Evolutionary conservation across 2,113 vertebrate species (phyloP), one percentile per base, ranked within the genome.

Genomic region (Pterocles orientalis): DNA sequence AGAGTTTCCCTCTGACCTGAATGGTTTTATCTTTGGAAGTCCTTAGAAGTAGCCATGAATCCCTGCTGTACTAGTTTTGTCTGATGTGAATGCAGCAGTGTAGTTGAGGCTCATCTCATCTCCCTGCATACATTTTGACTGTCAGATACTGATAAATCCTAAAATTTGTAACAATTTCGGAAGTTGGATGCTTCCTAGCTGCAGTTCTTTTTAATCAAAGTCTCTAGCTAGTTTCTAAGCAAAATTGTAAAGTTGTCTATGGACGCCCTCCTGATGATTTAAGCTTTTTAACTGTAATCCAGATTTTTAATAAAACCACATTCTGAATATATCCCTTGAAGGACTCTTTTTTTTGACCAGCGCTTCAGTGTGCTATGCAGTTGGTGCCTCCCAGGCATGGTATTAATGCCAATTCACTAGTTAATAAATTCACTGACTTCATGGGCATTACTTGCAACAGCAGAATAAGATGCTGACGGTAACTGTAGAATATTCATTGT

Each of bases 261-360:
- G 2, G 72, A 26, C 14, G 66, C 33, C 5, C 47, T 77, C 72
- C 56, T 73, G 77, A 75, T 88, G 65, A 68, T 68, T 89, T 92
- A 95, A 95, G 77, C 92, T 53, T 79, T 91, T 94, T 96, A 92
- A 66, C 48, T 81, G 45, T 93, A 94, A 91, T 89, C 81, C 89
- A 87, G 34, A 34, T 81, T 94, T 95, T 60, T 84, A 89, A 79
- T 91, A 51, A 91, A 71, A 75, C 36, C 48, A 31, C 14, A 56
- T 78, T 76, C 65, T 41, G 86, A 81, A 90, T 86, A 64, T n/a
- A 66, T 68, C 43, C 80, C 62, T 64, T 82, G 28, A 90, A 88
- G 56, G 61, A 11, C 24, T 51, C 33, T 50, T 48, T 31, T 69
- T 53, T 90, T 65, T 24, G 39, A 43, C 31, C 10, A 41, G 7